Evolutionary conservation across 1,140 invertebrate genomes (phyloP), one percentile per base, ranked within the genome.

Genomic region (Aphelinus certus): DNA sequence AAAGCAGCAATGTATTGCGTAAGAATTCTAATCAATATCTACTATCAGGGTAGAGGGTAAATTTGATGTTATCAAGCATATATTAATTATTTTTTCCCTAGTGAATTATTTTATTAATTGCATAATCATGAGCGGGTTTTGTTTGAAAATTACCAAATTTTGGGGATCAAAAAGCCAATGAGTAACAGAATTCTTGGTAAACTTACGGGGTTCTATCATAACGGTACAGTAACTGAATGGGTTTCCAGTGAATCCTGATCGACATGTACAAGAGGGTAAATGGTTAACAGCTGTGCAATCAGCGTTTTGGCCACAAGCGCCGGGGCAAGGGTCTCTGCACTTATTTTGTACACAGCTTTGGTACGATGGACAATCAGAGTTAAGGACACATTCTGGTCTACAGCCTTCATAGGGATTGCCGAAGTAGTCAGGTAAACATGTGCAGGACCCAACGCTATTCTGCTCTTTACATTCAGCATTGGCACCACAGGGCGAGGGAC

Each of bases 391-490:
- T 84, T 93, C 92, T 45, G 92, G 92, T 74, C 91, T 87, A 86
- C 92, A 94, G 78, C 91, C 83, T 76, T 86, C 82, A 73, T 89
- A 89, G 0, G 90, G 89, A 80, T 91, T 89, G 58, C 93, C 94
- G 73, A 92, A 90, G 76, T 92, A 94, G 46, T 91, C 91, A 58
- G 88, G 86, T 55, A 91, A 83, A 81, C 92, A 93, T 45, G 87
- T 89, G 78, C 93, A 94, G 70, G 92, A 91, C 5, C 91, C 91
- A 45, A 92, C 93, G 45, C 92, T 93, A 79, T 94, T 94, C 72
- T 91, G 91, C 86, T 95, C 94, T 87, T 92, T 91, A 85, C 92
- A 93, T 80, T 94, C 76, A 58, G 94, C 94, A 86, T 95, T 95
- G 2, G 92, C 89, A 58, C 94, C 94, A 83, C 94, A 95, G 58